phyloP scores from a whole-genome alignment of 2,113 vertebrate species.

The Mesoclemmys tuberculata region DNA sequence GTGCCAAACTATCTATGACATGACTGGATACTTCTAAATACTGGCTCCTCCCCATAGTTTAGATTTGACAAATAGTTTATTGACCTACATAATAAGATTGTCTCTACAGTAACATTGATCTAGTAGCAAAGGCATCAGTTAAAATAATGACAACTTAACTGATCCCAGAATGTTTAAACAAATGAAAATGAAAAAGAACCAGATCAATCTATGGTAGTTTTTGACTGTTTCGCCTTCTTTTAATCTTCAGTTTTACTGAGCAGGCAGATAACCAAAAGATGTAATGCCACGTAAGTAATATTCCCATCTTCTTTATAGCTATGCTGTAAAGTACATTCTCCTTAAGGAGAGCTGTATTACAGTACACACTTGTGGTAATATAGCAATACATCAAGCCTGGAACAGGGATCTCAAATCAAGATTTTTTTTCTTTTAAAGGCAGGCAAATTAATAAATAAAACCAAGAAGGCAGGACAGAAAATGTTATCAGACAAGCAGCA shows the following conservation, averaged over 20 bases:
- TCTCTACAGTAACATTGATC: slow-evolving; percentile 30
- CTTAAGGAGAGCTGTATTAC: neutral
- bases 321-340: neutral
- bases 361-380: neutral
- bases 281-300: neutral
- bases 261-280: neutral
- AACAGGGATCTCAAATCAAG: neutral
- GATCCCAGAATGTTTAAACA: neutral
- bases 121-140: neutral
- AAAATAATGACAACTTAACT: neutral
- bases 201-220: neutral
- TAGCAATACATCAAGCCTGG: neutral
- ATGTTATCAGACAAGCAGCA: neutral
- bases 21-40: slow-evolving; percentile 1
- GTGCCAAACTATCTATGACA: neutral
- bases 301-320: neutral
- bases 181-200: neutral
- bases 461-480: no score
- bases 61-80: slow-evolving; percentile 28
- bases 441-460: neutral
- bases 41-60: neutral
- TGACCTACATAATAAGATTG: neutral
- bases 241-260: neutral
- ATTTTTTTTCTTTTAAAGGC: neutral
- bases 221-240: neutral